These are phyloP conservation scores for Trichonephila clavipes DNA, from an alignment of 1,140 invertebrate genomes.

Conservation along the genomic window DNA sequence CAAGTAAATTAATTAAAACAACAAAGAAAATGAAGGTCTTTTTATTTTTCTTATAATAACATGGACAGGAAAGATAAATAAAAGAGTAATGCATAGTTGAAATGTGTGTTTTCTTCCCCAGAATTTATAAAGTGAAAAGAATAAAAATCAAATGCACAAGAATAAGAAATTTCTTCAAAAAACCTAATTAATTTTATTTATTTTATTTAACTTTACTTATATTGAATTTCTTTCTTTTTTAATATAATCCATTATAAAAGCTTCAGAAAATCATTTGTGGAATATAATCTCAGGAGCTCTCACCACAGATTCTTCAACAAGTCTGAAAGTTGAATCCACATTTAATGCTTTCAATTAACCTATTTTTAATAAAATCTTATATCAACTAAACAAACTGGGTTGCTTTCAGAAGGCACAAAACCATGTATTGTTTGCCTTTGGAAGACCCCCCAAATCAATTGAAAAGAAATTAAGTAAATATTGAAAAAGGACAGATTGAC, in stretches of 20 bases:
- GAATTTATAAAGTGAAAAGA: too few relatives aligned
- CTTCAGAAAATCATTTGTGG: background rate
- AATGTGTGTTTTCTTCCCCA: too few relatives aligned
- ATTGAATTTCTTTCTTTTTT: too few relatives aligned
- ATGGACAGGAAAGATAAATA: too few relatives aligned
- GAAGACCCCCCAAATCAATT: background rate
- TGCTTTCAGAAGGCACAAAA: background rate
- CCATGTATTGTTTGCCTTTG: background rate
- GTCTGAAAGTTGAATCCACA: background rate
- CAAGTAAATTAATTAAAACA: too few relatives aligned
- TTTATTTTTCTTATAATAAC: too few relatives aligned
- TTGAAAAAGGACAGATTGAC: background rate
- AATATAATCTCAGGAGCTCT: background rate
- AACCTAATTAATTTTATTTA: too few relatives aligned
- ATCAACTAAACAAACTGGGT: background rate
- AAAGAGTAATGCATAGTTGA: too few relatives aligned
- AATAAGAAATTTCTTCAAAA: too few relatives aligned
- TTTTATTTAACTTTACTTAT: too few relatives aligned
- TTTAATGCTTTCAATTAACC: conserved; percentile 15
- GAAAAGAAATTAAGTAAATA: conserved; percentile 1
- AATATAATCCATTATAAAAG: background rate
- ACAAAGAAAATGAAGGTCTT: too few relatives aligned
- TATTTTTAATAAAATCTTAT: background rate
- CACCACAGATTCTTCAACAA: background rate
- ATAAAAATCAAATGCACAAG: too few relatives aligned